Evolutionary conservation across 2,797 vertebrate species (phyloP).

Genomic region (Percopsis omiscomaycus): DNA sequence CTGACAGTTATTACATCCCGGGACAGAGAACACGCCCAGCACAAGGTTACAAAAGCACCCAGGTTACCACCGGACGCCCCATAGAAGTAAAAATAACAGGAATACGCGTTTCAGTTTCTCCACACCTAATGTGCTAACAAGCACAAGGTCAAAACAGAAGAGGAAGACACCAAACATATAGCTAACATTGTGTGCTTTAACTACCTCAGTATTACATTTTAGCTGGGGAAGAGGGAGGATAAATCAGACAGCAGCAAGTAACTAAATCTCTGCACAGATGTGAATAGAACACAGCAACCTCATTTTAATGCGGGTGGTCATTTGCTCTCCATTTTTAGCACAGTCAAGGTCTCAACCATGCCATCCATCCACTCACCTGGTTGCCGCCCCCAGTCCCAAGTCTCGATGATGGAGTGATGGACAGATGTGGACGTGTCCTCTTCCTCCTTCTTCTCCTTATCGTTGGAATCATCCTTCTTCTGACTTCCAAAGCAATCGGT

Average conservation of each 20-base stretch:
- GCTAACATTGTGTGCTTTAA: no score
- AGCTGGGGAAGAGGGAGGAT: no score
- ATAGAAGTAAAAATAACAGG: no score
- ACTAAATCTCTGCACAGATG: no score
- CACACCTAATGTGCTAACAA: no score
- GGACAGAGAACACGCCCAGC: not conserved
- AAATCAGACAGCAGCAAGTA: no score
- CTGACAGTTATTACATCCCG: slow-evolving; percentile 33
- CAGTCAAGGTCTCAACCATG: not conserved
- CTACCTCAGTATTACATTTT: no score
- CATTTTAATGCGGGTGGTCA: not conserved
- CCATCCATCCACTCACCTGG: slow-evolving; percentile 82
- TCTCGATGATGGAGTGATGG: slow-evolving; percentile 92
- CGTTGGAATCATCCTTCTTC: slow-evolving; percentile 95
- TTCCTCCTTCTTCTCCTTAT: slow-evolving; percentile 97
- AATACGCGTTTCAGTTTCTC: no score
- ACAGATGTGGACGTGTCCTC: slow-evolving; percentile 84
- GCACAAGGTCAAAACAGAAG: no score
- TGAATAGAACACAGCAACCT: not conserved
- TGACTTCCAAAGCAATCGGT: slow-evolving; percentile 83
- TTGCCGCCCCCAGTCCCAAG: slow-evolving; percentile 96
- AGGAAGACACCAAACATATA: no score
- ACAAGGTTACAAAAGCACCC: not conserved
- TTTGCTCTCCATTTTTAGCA: not conserved
- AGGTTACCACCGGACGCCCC: no score